Base-by-base conservation (phyloP, 2,113 vertebrate species). In the Falcunculus frontatus region DNA sequence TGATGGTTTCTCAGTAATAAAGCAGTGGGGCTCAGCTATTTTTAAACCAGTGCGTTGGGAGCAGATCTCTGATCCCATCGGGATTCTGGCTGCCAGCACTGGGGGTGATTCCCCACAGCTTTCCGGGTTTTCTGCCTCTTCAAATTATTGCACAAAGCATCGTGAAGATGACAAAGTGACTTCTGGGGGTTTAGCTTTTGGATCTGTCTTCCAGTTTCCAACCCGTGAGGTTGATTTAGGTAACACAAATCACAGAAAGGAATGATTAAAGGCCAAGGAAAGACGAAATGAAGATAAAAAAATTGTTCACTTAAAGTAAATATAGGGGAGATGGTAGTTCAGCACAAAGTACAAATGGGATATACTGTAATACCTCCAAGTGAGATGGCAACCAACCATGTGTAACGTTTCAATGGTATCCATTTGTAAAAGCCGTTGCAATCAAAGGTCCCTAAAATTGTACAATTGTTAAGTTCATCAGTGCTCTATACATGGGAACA, bases 381-480 rank as follows among this genome's bases (percentile, higher is more conserved):
- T 98, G 98, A 99, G 99, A 99, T 99, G 99, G 99, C 98, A 98
- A 99, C 98, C 98, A 97, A 98, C 98, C 99, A 98, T 98, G 98
- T 98, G 98, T 98, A 98, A 98, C 98, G 97, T 97, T 99, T 99
- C 99, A 99, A 98, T 99, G 99, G 99, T 99, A 99, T 99, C 99
- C 99, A 98, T 99, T 99, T 99, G 99, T 99, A 99, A 99, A 99
- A 98, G 99, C 99, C 98, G 99, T 99, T 98, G 99, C 99, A 99
- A 99, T 99, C 99, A 99, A 99, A 98, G 99, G 99, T 96, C 99
- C 99, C 99, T 99, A 99, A 99, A 99, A 99, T 99, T 98, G 99
- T 97, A 99, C 98, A 99, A 99, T 99, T 98, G 98, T 98, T 99
- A 98, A 98, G 97, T 96, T 98, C 98, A 99, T 99, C 99, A 99